These are phyloP conservation scores for Cheirogaleus major DNA, from an alignment of 2,797 vertebrate species.

Conservation along the genomic window DNA sequence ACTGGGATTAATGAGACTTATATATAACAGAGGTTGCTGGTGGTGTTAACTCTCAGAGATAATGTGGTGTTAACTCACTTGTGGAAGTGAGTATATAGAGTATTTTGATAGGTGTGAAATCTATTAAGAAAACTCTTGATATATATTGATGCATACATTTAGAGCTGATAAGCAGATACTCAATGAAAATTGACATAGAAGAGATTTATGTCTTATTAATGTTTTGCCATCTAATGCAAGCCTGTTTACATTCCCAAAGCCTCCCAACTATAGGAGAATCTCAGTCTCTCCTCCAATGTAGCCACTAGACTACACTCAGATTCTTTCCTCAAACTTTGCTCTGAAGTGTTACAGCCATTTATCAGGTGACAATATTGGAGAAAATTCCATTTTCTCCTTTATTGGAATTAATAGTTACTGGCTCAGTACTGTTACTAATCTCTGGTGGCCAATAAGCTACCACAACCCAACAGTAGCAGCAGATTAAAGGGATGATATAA, in stretches of 20 bases:
- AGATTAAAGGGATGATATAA: neutral
- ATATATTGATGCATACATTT: neutral
- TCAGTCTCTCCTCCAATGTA: neutral
- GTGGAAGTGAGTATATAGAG: too few relatives aligned
- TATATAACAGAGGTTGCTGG: accelerated
- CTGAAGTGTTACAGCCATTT: neutral
- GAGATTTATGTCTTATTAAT: neutral
- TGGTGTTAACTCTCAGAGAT: neutral
- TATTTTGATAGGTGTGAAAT: neutral
- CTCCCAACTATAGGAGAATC: neutral
- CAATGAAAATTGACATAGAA: neutral
- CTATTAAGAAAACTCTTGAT: neutral
- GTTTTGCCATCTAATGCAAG: neutral
- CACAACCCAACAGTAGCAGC: neutral
- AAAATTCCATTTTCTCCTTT: neutral
- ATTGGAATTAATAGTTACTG: neutral
- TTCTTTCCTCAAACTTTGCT: neutral
- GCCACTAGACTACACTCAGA: neutral
- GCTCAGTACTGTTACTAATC: neutral
- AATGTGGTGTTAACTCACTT: neutral
- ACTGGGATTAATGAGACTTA: neutral
- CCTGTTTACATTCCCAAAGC: neutral
- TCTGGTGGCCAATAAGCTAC: neutral
- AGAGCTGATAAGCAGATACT: neutral
- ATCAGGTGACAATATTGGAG: neutral